phyloP scores from a whole-genome alignment of 2,113 vertebrate species.

The Perca fluviatilis region DNA sequence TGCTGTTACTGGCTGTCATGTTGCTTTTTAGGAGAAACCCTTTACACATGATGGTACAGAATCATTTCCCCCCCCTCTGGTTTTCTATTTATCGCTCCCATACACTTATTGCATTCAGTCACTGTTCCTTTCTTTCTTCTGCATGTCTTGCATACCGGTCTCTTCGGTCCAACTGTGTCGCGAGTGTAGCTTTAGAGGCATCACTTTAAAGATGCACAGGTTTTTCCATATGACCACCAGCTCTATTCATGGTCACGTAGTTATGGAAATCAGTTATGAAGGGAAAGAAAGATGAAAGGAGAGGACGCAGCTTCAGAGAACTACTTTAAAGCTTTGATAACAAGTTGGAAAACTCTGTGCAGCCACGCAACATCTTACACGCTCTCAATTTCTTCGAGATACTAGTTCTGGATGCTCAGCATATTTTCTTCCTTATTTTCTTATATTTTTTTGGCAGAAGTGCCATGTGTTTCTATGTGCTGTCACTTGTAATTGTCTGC shows the following conservation, averaged over 20 bases:
- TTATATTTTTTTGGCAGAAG: neutral
- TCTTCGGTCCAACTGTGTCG: neutral
- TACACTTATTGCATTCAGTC: neutral
- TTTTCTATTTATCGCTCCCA: neutral
- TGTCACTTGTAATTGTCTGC: neutral
- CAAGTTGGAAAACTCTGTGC: neutral
- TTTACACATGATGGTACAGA: neutral
- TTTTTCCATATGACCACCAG: neutral
- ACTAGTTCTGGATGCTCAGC: neutral
- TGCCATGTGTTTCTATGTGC: neutral
- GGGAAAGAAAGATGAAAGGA: slow-evolving; percentile 24
- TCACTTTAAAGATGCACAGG: neutral
- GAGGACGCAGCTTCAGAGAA: slow-evolving; percentile 1
- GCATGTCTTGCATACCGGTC: neutral
- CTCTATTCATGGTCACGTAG: neutral
- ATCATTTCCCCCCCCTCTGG: neutral
- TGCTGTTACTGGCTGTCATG: slow-evolving; percentile 24
- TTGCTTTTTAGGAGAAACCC: slow-evolving; percentile 34
- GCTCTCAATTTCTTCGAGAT: neutral
- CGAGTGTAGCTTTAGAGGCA: neutral
- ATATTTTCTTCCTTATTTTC: neutral
- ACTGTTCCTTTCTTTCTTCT: neutral
- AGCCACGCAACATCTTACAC: neutral
- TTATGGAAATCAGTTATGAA: slow-evolving; percentile 17
- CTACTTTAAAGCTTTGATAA: slow-evolving; percentile 7